Base-by-base conservation (phyloP, 2,888 invertebrate species). In the Blastobasis lacticolella region DNA sequence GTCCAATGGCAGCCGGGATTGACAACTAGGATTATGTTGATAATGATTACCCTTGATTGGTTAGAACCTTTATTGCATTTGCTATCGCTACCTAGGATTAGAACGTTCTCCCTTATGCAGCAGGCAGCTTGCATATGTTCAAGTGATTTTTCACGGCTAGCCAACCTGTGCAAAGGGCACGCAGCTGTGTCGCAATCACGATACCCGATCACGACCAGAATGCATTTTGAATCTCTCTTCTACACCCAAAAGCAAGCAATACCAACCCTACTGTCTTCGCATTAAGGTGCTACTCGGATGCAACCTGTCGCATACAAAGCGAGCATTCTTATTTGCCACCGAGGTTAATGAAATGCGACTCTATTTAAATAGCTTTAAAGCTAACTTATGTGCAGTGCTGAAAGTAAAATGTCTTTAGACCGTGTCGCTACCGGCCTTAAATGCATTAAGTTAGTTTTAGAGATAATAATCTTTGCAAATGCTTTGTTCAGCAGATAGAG, bases 151-250 rank as follows among this genome's bases (percentile, higher is more conserved):
- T 88, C 88, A 88, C 87, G 83, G 87, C 81, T 84, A 73, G 23
- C 78, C 73, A 76, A 78, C 80, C 78, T 82, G 85, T 83, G 73
- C 85, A 87, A 87, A 87, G 88, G 85, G 81, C 85, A 86, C 81
- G 81, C 85, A 84, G 81, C 79, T 72, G 85, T 87, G 87, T 87
- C 77, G 83, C 78, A 87, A 87, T 88, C 87, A 87, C 87, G 87
- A 88, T 80, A 78, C 81, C 64, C 66, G 84, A 88, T 87, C 87
- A 88, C 87, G 87, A 88, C 85, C 63, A 48, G 23, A 6, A 71
- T 74, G 74, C 75, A 76, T 81, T 74, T 73, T 75, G 75, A 79
- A 81, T 80, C 77, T 74, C 66, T 64, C 56, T 62, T 57, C 51
- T 57, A 48, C 55, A 52, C 10, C 49, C 49, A 49, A 56, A 38